Conservation (phyloP, 2,797 vertebrate species). For the Florisuga fusca region DNA sequence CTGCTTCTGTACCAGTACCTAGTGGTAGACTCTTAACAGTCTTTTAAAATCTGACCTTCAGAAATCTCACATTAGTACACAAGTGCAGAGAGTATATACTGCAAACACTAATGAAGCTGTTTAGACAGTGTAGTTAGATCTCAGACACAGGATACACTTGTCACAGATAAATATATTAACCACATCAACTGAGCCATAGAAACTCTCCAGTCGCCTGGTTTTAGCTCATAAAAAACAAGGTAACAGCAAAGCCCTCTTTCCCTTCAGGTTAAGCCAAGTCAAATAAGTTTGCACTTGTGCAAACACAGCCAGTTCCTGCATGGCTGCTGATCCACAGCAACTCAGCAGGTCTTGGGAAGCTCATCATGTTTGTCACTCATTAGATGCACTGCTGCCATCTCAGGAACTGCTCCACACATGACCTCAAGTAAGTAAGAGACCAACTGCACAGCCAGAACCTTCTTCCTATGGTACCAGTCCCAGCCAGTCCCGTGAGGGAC, state of each 20-base stretch:
- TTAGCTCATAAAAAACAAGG: background rate
- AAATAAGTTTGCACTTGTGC: fast-evolving
- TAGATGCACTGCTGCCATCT: too few species aligned
- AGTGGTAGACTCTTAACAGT: fast-evolving
- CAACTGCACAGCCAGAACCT: fast-evolving
- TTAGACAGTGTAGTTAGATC: too few species aligned
- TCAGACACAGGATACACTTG: background rate
- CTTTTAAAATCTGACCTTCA: background rate
- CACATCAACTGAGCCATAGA: background rate
- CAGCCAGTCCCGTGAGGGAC: background rate
- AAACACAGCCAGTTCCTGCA: fast-evolving
- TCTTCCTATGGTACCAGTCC: background rate
- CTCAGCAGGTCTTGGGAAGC: fast-evolving
- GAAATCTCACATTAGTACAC: background rate
- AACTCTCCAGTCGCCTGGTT: background rate
- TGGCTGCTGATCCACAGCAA: background rate
- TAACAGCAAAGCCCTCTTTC: background rate
- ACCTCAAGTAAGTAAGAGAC: fast-evolving
- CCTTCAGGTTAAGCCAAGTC: background rate
- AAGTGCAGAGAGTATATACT: fast-evolving
- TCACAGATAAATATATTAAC: background rate
- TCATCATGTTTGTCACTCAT: fast-evolving
- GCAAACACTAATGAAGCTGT: background rate
- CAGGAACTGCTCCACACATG: background rate
- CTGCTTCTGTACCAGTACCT: background rate